phyloP scores from a whole-genome alignment of 2,113 vertebrate species.

The Speoplatyrhinus poulsoni region DNA sequence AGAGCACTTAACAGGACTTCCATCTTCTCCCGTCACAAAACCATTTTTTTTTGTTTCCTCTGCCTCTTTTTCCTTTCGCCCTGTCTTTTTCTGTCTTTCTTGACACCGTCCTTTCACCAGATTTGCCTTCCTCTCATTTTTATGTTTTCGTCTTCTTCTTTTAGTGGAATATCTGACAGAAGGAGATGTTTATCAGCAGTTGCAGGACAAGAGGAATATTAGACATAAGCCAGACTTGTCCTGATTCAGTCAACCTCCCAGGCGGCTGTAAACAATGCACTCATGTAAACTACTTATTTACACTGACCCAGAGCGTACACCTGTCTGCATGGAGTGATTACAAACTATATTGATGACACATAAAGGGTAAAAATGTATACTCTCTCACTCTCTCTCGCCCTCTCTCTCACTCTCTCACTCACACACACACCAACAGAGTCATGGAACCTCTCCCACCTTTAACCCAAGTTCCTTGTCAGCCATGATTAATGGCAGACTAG shows the following conservation, averaged over 20 bases:
- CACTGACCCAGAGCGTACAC: too few relatives aligned
- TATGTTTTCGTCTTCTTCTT: conserved; percentile 26
- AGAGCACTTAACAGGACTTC: conserved; percentile 78
- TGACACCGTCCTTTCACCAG: conserved; percentile 45
- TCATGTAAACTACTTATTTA: too few relatives aligned
- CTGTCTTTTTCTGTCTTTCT: conserved; percentile 24
- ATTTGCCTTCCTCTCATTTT: conserved; percentile 59
- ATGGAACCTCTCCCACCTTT: conserved; percentile 53
- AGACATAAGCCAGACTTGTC: conserved; percentile 20
- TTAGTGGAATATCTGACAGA: conserved; percentile 56
- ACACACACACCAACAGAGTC: conserved; percentile 41
- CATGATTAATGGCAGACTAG: conserved; percentile 65
- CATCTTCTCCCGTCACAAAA: conserved; percentile 70
- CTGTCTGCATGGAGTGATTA: too few relatives aligned
- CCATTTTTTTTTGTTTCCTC: conserved; percentile 51
- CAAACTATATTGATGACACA: too few relatives aligned
- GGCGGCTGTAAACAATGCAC: too few relatives aligned
- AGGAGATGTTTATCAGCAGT: conserved; percentile 47
- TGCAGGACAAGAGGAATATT: conserved; percentile 24
- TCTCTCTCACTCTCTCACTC: conserved; percentile 11
- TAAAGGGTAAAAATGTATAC: too few relatives aligned
- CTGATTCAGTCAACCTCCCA: conserved; percentile 12
- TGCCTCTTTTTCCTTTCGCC: conserved; percentile 19
- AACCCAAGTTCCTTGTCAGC: conserved; percentile 61
- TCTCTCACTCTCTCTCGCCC: neutral